Evolutionary conservation across 2,113 vertebrate genomes (phyloP), one percentile per base, ranked within the genome.

Genomic region (Larimichthys polyactis): DNA sequence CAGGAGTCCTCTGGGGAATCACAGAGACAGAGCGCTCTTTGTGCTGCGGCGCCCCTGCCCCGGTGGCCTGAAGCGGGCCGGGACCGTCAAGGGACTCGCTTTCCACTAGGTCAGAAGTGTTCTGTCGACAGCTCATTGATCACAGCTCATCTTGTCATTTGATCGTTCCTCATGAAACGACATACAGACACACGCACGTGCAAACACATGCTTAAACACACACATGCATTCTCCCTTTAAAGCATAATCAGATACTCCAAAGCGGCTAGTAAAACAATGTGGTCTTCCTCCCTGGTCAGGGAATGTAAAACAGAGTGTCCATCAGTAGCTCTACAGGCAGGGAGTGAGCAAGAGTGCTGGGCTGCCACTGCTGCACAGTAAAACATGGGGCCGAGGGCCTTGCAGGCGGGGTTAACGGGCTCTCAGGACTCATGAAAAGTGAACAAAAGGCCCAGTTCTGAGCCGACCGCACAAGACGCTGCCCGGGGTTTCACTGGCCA

Each of bases 121-220:
- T 94, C 95, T 96, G 95, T 96, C 95, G 92, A 94, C 95, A 95
- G 95, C 91, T 93, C 94, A 94, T 95, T 93, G 94, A 96, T 96
- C 95, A 95, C 93, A 94, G 94, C 94, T 95, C 94, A 95, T 95
- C 94, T 92, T 94, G 94, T 93, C 92, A 95, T 92, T 92, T 85
- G 91, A 92, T 91, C 89, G 72, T 79, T 74, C 75, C 79, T 87
- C 81, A 68, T 74, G 72, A 91, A 83, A 84, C 32, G 63, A 79
- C 74, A 84, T 84, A 85, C 74, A 73, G 89, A 86, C 84, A 83
- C 86, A 69, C 86, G 74, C 74, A 57, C 54, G 24, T 67, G 44
- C 44, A 27, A 29, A 48, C 78, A 72, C 76, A 17, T 29, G 8
- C 64, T 49, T 19, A 40, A 32, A 52, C 65, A 52, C 65, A 51